Conservation (phyloP, 2,888 invertebrate species). For the Nesidiocoris tenuis region DNA sequence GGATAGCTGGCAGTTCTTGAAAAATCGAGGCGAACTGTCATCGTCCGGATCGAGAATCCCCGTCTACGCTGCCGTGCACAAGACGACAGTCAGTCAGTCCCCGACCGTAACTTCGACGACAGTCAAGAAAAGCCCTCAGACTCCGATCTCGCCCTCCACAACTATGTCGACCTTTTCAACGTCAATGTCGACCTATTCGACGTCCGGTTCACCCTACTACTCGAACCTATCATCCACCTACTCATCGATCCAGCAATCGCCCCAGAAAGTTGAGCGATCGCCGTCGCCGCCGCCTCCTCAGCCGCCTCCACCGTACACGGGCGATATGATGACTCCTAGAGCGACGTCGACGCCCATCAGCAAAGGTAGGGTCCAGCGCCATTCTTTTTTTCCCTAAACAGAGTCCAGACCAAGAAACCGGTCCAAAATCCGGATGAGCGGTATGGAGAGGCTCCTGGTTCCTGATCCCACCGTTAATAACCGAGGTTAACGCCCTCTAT, state of each 20-base stretch:
- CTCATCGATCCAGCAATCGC: no score
- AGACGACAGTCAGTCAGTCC: conserved; percentile 15
- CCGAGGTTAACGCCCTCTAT: no score
- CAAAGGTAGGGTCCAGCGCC: conserved; percentile 31
- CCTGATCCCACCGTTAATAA: no score
- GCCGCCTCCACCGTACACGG: conserved; percentile 18
- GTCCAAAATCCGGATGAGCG: no score
- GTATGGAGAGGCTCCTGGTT: no score
- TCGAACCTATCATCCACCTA: no score
- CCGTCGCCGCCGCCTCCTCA: conserved; percentile 35
- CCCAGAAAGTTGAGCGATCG: conserved; percentile 25
- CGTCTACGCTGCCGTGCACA: conserved; percentile 29
- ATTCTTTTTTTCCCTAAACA: not conserved
- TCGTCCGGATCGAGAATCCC: conserved; percentile 40
- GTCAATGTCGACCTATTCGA: not conserved
- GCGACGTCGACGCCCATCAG: conserved; percentile 39
- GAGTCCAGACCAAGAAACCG: no score
- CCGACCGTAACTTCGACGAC: conserved; percentile 3
- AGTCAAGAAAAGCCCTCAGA: conserved; percentile 9
- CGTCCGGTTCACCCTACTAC: no score
- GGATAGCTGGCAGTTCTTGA: conserved; percentile 60
- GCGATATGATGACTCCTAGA: conserved; percentile 11
- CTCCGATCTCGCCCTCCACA: conserved; percentile 1
- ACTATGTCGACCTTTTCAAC: not conserved
- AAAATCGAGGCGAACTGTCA: conserved; percentile 53